Base-by-base conservation (phyloP, 2,888 invertebrate genomes). In the Carcina quercana region DNA sequence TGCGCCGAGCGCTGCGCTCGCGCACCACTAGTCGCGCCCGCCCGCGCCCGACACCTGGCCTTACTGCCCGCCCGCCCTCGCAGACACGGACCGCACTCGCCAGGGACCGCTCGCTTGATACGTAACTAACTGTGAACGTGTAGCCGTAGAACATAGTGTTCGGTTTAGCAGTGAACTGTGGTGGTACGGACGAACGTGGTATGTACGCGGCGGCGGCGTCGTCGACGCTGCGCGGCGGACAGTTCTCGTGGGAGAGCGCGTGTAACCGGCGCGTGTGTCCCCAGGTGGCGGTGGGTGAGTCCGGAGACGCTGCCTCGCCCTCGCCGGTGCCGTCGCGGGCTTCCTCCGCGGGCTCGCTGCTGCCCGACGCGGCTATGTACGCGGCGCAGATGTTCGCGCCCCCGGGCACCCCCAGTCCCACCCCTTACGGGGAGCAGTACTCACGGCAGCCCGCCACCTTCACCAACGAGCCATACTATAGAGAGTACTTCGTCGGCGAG, bases 381-480 rank as follows among this genome's bases (percentile, higher is more conserved):
- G 87, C 87, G 45, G 87, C 88, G 53, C 89, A 89, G 73, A 89
- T 90, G 80, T 90, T 89, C 70, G 86, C 88, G 68, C 86, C 88
- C 49, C 87, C 88, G 42, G 89, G 89, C 55, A 88, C 89, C 32
- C 89, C 89, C 38, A 89, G 89, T 46, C 89, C 89, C 25, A 88
- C 87, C 45, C 88, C 89, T 24, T 86, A 86, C 56, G 85, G 70
- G 57, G 85, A 73, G 43, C 83, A 78, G 66, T 79, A 83, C 54
- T 58, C 82, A 37, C 72, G 80, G 38, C 79, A 76, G 62, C 82
- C 87, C 34, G 76, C 89, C 28, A 83, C 88, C 42, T 91, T 91
- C 65, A 83, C 90, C 45, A 82, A 88, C 49, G 91, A 91, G 59
- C 90, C 91, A 42, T 92, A 94, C 85, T 92, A 92, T 75, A 89